Percentiles rank a stretch among this genome's conserved stretches.
phyloP scores from a whole-genome alignment of 1,140 invertebrate species.

The Drosophila paulistorum region DNA sequence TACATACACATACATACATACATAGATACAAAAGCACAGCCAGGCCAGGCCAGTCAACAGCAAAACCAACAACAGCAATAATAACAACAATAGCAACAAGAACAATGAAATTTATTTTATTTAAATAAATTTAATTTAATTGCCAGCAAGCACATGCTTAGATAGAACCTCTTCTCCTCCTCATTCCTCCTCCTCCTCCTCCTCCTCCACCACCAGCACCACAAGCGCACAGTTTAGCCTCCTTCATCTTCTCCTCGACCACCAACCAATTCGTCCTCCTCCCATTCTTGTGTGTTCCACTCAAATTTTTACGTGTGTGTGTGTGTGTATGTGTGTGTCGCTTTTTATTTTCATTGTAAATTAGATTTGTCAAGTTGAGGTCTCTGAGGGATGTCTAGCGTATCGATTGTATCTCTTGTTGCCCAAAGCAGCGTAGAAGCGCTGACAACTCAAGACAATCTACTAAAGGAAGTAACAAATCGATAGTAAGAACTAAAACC shows the following conservation, averaged over 20 bases:
- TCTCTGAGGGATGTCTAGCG: constrained; percentile 23
- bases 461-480: background rate
- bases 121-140: constrained; percentile 82
- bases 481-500: no score
- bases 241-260: background rate
- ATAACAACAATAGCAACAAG: constrained; percentile 30
- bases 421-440: constrained; percentile 5
- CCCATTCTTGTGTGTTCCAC: background rate
- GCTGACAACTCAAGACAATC: constrained; percentile 12
- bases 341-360: constrained; percentile 59
- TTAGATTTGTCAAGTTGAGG: constrained; percentile 67
- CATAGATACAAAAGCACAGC: constrained; percentile 25
- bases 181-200: background rate
- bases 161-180: background rate
- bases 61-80: constrained; percentile 27
- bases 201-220: background rate
- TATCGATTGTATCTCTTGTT: constrained; percentile 10
- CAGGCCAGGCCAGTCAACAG: constrained; percentile 63
- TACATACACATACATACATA: constrained; percentile 64
- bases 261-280: background rate
- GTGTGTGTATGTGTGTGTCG: constrained; percentile 27
- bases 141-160: constrained; percentile 57
- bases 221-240: background rate
- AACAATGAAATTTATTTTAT: constrained; percentile 72
- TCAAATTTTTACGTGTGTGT: constrained; percentile 8